Base-by-base conservation (phyloP, 2,113 vertebrate genomes). In the Numenius arquata region DNA sequence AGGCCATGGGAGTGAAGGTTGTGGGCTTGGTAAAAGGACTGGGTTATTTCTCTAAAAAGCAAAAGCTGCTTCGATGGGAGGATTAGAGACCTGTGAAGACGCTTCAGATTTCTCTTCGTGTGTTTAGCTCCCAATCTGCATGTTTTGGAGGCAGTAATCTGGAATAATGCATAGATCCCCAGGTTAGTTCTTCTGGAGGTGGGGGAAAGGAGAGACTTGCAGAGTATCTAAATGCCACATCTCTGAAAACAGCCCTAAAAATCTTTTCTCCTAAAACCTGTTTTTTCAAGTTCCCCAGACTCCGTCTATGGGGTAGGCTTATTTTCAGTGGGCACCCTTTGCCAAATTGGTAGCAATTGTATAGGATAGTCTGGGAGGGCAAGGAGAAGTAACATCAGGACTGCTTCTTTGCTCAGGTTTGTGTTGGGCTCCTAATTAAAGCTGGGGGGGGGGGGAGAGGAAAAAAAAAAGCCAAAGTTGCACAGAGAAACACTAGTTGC, bases 1-100 rank as follows among this genome's bases (percentile, higher is more conserved):
- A 93, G 92, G 88, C 86, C 90, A 94, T 87, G 95, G 88, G 96
- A 97, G 91, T 3, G 26, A 96, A 85, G 87, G 43, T 9, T 66
- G 90, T 84, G 68, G 94, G 95, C 95, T 97, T 95, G 78, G 58
- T 53, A 58, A 85, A n/a, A 93, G 34, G 30, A 72, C 66, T 53
- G 91, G 41, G 12, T 70, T 66, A 58, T 85, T 89, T 52, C 34
- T 96, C 62, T 89, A 83, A 96, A 95, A 90, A 91, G 85, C 77
- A 89, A 83, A 90, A 89, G 65, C 73, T 87, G 73, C 88, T 96
- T 92, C 93, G 25, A 13, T 27, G 82, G 67, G 29, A 62, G 62
- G 83, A 68, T 73, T 89, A 89, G 72, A 91, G 66, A 66, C 26
- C 16, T 68, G 20, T 61, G 40, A n/a, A 88, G 40, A 29, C 66